Percentiles rank a stretch among this genome's conserved stretches.
Conservation (phyloP, 2,888 invertebrate genomes). For the Chaetogeoica ovagalla region DNA sequence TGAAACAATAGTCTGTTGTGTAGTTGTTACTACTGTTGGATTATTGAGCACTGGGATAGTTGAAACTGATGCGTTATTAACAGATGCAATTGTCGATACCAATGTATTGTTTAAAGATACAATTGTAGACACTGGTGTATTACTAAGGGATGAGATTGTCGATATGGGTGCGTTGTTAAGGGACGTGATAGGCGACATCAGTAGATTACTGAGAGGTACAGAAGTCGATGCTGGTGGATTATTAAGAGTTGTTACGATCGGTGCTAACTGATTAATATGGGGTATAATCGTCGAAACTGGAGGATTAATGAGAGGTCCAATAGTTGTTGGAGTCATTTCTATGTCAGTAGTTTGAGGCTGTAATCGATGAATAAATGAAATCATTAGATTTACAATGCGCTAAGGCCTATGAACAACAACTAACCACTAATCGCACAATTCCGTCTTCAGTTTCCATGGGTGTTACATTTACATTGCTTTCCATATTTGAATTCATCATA, state of each 20-base stretch:
- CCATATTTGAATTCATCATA: conserved; percentile 10
- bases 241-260: neutral
- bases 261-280: neutral
- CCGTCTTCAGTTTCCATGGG: conserved; percentile 43
- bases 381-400: neutral
- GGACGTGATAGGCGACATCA: neutral
- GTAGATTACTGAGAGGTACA: neutral
- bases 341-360: conserved; percentile 22
- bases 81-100: neutral
- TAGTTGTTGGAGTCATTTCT: neutral
- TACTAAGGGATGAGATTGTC: neutral
- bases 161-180: conserved; percentile 3
- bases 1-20: conserved; percentile 34
- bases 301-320: neutral
- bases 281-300: neutral
- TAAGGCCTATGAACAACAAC: neutral
- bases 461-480: conserved; percentile 1
- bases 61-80: neutral
- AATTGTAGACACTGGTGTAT: neutral
- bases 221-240: neutral
- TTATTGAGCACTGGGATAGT: conserved; percentile 26
- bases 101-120: neutral
- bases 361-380: neutral
- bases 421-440: conserved; percentile 25
- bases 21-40: conserved; percentile 22